Evolutionary conservation across 2,113 vertebrate species (phyloP), one percentile per base, ranked within the genome.

Genomic region (Ptilonorhynchus violaceus): DNA sequence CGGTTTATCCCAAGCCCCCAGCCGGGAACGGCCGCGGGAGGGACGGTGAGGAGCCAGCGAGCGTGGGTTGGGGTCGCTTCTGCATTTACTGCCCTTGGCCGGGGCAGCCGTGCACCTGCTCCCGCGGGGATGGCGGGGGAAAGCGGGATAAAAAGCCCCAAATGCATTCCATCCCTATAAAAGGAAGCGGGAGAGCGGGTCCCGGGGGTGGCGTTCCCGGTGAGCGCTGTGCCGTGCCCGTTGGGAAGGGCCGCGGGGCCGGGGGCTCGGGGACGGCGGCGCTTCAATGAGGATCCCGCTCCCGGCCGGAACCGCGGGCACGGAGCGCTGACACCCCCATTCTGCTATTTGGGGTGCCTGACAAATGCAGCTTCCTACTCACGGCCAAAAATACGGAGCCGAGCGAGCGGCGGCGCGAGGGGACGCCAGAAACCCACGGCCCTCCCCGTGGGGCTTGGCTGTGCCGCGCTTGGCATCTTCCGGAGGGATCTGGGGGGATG

Each of bases 291-390:
- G 5, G 30, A 75, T 89, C 73, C 47, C 9, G 6, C 58, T 44
- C 22, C 4, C 70, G 7, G 46, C 97, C 97, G 96, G 97, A 97
- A 97, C 91, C 84, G 5, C 63, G 58, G 76, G 60, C 88, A 82
- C 88, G 77, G 86, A 86, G 91, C 88, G 1, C 82, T 31, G 67
- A 96, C 96, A 93, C 97, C 97, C 97, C 97, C 97, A 75, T 85
- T 86, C 93, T 97, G 95, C 97, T 97, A 97, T 97, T 97, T 97
- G 96, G 77, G 89, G 95, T 92, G 82, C 1, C 81, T 94, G 96
- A 97, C 95, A 96, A 97, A 92, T 97, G 93, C 66, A 64, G 62
- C 97, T 94, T 97, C 97, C 97, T 93, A 97, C 97, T 95, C 95
- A 88, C 58, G 94, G 95, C 96, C 96, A 97, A 97, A 97, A 97